A percentile compares a stretch with the other conserved stretches of the same genome.
Evolutionary conservation across 2,888 invertebrate species (phyloP).

Genomic region (Leptarthrus brevirostris): DNA sequence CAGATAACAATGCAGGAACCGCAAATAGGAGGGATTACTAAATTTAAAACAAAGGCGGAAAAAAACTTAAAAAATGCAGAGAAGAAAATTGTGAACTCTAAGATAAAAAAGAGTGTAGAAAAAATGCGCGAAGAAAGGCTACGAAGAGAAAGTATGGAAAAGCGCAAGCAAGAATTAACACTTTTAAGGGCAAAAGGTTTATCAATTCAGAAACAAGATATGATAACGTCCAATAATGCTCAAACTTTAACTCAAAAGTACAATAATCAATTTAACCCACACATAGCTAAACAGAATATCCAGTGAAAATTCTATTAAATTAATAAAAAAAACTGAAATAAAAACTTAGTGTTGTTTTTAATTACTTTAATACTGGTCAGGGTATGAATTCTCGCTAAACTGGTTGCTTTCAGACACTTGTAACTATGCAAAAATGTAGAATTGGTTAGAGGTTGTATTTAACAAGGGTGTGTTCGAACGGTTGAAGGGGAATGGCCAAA

Average conservation of each 20-base stretch:
- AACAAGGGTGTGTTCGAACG: no score
- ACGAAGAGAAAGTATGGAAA: conserved; percentile 84
- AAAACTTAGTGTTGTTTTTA: no score
- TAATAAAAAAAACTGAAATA: no score
- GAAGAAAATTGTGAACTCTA: conserved; percentile 54
- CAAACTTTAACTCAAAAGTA: conserved; percentile 79
- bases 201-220: conserved; percentile 57
- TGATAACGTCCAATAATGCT: conserved; percentile 52
- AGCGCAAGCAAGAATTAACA: conserved; percentile 72
- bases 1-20: conserved; percentile 56
- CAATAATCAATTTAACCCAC: conserved; percentile 97
- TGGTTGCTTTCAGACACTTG: no score
- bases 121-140: conserved; percentile 18
- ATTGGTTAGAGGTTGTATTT: no score
- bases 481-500: no score
- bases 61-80: background rate
- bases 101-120: conserved; percentile 61
- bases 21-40: conserved; percentile 34
- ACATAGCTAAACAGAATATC: conserved; percentile 83
- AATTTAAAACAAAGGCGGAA: background rate
- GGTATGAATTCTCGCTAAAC: no score
- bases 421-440: no score
- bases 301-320: background rate
- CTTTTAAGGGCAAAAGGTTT: conserved; percentile 56
- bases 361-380: no score